A percentile compares a stretch with the other conserved stretches of the same genome.
These are phyloP conservation scores for Plestiodon gilberti DNA, from an alignment of 2,113 vertebrate species.

Conservation along the genomic window DNA sequence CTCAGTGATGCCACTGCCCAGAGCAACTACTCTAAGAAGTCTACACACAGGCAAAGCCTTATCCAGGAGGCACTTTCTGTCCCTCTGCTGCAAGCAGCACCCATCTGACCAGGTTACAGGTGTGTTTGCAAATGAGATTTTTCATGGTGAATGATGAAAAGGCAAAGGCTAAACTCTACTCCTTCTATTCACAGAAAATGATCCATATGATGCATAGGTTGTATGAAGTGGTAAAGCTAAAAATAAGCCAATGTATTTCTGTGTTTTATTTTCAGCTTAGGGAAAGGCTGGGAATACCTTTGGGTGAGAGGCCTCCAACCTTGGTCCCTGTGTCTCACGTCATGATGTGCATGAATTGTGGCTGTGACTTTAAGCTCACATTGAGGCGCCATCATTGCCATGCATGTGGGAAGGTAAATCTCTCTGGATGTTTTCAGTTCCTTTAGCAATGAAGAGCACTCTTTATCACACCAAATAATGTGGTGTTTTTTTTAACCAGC, in stretches of 20 bases:
- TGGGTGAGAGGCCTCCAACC: conserved; percentile 91
- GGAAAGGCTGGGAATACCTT: conserved; percentile 82
- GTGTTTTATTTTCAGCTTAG: conserved; percentile 78
- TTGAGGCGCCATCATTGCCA: conserved; percentile 93
- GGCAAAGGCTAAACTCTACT: neutral
- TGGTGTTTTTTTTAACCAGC: neutral
- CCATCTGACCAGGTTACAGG: neutral
- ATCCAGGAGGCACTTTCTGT: neutral
- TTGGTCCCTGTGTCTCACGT: conserved; percentile 91
- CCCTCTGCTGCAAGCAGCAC: neutral
- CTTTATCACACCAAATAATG: neutral
- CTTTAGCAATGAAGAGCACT: neutral
- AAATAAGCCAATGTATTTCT: conserved; percentile 17
- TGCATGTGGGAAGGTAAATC: conserved; percentile 92
- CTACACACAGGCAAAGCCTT: neutral
- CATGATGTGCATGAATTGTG: conserved; percentile 98
- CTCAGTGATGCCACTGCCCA: no score
- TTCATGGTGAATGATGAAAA: neutral
- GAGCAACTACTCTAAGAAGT: neutral
- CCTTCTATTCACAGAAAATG: neutral
- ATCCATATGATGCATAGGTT: neutral
- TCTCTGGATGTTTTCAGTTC: neutral
- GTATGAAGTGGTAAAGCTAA: neutral
- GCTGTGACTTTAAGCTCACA: conserved; percentile 93
- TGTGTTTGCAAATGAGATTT: neutral